Base-by-base conservation (phyloP, 2,797 vertebrate species). In the Typhlichthys subterraneus region DNA sequence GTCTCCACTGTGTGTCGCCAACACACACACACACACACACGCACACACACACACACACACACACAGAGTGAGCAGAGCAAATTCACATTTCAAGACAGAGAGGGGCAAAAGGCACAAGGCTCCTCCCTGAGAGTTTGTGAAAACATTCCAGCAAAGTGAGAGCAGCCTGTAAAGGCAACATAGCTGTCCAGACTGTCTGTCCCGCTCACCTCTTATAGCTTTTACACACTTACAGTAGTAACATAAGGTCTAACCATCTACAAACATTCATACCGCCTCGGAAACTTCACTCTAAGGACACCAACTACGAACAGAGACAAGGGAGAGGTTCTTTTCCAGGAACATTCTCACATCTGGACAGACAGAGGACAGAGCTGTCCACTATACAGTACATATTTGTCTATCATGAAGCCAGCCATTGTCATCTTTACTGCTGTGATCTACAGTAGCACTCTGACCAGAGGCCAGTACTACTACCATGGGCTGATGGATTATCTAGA, bases 401-500 rank as follows among this genome's bases (percentile, higher is more conserved):
- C 76, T 67, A 87, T 65, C 73, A 93, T 90, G 92, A 84, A 85
- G 85, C 82, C 62, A 66, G 89, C 93, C 90, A 90, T 91, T 68
- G 78, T 87, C 54, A 75, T 93, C 67, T 79, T 96, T 51, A 77
- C 96, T 62, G 75, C 93, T 58, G 63, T 89, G 50, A 65, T 89
- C 58, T 88, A 42, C 38, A 42, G 95, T 68, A 83, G 95, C 68
- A 83, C 93, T 75, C 75, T 91, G 67, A 81, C 85, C 13, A 62
- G 70, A 69, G 84, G 88, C 59, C 92, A 96, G 91, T 90, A 96
- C 84, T 92, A 96, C 90, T 95, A 97, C 90, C 94, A 96, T 82
- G 93, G 94, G 13, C 91, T 98, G 71, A 93, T 98, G 94, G 96
- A 97, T 81, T 99, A 99, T 81, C 92, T 99, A 89, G 97, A 99